A percentile compares a stretch with the other conserved stretches of the same genome.
phyloP scores from a whole-genome alignment of 2,888 invertebrate species.

The Hemaris fuciformis region DNA sequence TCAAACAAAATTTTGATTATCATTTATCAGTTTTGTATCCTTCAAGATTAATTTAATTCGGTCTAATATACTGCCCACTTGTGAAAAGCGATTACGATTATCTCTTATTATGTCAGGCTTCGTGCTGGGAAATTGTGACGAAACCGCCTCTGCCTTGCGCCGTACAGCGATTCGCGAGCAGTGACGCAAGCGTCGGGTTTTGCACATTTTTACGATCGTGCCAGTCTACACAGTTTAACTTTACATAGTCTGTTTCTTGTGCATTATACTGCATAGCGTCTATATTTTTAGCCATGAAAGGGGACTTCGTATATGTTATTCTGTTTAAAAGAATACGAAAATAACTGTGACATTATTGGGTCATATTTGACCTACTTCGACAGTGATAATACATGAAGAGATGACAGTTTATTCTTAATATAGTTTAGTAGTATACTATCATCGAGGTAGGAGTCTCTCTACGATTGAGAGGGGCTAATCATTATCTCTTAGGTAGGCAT shows the following conservation, averaged over 20 bases:
- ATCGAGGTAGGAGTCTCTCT: too few species aligned
- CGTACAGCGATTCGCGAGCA: conserved; percentile 29
- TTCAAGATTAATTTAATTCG: too few species aligned
- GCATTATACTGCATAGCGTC: not conserved
- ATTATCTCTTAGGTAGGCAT: too few species aligned
- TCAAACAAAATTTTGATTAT: too few species aligned
- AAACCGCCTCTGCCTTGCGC: conserved; percentile 20
- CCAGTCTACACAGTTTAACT: conserved; percentile 27
- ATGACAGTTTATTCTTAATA: too few species aligned
- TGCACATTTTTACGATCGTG: conserved; percentile 57
- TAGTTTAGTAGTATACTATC: too few species aligned
- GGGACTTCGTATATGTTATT: not conserved
- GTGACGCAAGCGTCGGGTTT: conserved; percentile 66
- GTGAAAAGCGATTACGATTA: too few species aligned
- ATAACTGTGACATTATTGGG: not conserved
- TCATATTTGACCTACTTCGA: not conserved
- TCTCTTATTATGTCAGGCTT: too few species aligned
- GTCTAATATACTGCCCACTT: too few species aligned
- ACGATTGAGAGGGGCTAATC: too few species aligned
- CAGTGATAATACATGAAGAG: not conserved
- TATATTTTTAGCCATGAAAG: not conserved
- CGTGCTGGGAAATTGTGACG: too few species aligned
- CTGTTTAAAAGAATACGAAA: not conserved
- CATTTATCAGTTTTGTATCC: too few species aligned
- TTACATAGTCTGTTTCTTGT: not conserved